phyloP scores from a whole-genome alignment of 1,140 invertebrate species.

The Cherax quadricarinatus region DNA sequence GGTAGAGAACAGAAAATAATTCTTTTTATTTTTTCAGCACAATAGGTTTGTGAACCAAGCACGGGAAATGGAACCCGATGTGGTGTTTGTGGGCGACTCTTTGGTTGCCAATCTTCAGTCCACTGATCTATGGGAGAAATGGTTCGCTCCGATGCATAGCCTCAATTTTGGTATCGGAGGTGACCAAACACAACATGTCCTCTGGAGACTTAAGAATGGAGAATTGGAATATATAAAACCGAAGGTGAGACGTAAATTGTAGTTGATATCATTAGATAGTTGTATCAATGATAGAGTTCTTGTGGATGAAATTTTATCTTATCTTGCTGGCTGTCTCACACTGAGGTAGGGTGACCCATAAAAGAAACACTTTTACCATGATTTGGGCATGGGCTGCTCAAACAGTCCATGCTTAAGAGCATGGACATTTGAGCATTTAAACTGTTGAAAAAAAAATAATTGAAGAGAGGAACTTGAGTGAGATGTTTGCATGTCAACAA shows the following conservation, averaged over 20 bases:
- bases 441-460: too few species aligned
- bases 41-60: constrained; percentile 88
- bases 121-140: constrained; percentile 89
- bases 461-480: too few species aligned
- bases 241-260: constrained; percentile 80
- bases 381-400: too few species aligned
- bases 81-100: constrained; percentile 93
- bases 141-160: constrained; percentile 91
- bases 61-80: constrained; percentile 91
- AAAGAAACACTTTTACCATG: too few species aligned
- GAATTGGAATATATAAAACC: constrained; percentile 91
- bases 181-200: constrained; percentile 90
- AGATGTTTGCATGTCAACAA: too few species aligned
- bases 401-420: too few species aligned
- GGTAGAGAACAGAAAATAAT: background rate
- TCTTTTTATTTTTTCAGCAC: constrained; percentile 81
- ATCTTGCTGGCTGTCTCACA: too few species aligned
- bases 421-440: too few species aligned
- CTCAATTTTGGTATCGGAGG: constrained; percentile 93
- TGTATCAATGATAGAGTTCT: too few species aligned
- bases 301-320: too few species aligned
- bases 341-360: too few species aligned
- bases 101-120: constrained; percentile 87
- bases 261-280: too few species aligned
- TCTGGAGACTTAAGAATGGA: constrained; percentile 92